Evolutionary conservation across 2,797 vertebrate genomes (phyloP).

Genomic region (Falco cherrug): DNA sequence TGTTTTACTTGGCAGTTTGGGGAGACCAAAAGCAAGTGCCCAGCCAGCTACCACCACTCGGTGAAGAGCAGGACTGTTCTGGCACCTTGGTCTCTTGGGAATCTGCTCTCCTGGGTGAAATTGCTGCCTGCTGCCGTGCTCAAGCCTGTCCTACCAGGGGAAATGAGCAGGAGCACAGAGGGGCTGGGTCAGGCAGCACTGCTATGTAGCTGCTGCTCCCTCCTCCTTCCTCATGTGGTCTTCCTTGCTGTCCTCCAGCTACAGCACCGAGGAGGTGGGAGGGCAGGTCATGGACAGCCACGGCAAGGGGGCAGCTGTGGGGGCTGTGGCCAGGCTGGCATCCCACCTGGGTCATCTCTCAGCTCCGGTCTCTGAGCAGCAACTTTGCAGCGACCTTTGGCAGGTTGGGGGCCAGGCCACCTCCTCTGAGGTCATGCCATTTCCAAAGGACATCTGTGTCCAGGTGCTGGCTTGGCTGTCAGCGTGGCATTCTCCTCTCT

Average conservation of each 20-base stretch:
- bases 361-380: background rate
- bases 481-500: background rate
- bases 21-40: background rate
- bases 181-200: background rate
- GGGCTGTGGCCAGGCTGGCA: background rate
- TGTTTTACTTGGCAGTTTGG: fast-evolving
- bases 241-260: background rate
- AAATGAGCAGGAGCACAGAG: background rate
- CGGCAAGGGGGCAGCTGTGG: background rate
- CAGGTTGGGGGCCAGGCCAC: background rate
- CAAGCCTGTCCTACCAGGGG: background rate
- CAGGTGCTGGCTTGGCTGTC: background rate
- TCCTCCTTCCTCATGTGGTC: background rate
- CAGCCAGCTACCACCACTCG: background rate
- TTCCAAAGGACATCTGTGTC: background rate
- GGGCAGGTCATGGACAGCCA: fast-evolving
- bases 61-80: background rate
- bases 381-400: background rate
- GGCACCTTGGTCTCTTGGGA: background rate
- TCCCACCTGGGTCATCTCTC: background rate
- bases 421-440: background rate
- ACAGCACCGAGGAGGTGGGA: background rate
- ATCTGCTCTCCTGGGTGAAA: background rate
- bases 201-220: background rate
- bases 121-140: background rate